Evolutionary conservation across 2,113 vertebrate species (phyloP), one percentile per base, ranked within the genome.

Genomic region (Cricetomys ansorgei): DNA sequence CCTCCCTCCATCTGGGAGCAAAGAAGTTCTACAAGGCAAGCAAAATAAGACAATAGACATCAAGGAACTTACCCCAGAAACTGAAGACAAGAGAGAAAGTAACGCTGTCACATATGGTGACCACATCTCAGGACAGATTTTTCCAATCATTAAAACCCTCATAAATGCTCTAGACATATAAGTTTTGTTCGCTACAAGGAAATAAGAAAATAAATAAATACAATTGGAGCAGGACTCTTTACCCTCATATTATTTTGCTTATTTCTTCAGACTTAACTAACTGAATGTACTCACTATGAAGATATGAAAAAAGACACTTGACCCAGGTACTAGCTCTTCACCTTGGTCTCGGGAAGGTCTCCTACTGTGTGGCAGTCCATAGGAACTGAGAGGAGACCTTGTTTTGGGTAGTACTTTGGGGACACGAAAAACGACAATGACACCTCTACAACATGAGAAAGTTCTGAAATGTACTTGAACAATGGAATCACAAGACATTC

Each of bases 131-230:
- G 1, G 57, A 91, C 40, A 84, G 72, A 50, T 70, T 93, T 93
- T 79, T 81, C 84, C 91, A 95, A 87, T 93, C 86, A 90, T 79
- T 81, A 92, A 96, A 94, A 97, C 87, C 90, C 21, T 12, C 88
- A 94, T 21, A 88, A 93, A 92, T 97, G 92, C 97, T 94, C 1
- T n/a, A 92, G 95, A 94, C 64, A 89, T 43, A 89, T 79, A 57
- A 96, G 88, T 79, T 96, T 86, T 96, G 93, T 91, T 96, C 91
- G 91, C 92, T 81, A 88, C 34, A 97, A 94, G 80, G 67, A 97
- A 89, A 96, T 95, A 89, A 76, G 93, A 92, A 84, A 91, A 62
- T 50, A 57, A 67, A 89, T 70, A 92, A 86, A 92, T 83, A 87
- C 87, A 92, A 62, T 53, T 94, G 77, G 92, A 88, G 69, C 65